A percentile compares a stretch with the other conserved stretches of the same genome.
phyloP scores from a whole-genome alignment of 2,113 vertebrate species.

The Stegostoma tigrinum region DNA sequence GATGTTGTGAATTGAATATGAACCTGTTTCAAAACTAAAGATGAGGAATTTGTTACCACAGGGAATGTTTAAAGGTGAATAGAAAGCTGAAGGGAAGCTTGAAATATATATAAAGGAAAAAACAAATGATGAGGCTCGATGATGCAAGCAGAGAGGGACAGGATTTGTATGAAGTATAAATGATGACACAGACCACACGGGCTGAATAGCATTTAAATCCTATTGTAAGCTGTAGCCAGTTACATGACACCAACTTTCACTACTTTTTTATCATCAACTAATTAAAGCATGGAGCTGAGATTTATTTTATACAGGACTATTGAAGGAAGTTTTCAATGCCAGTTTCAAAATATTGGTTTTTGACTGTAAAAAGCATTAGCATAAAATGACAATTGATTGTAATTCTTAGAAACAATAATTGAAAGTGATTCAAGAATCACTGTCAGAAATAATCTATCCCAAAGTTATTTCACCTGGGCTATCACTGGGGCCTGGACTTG shows the following conservation, averaged over 20 bases:
- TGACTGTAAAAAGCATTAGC: not conserved
- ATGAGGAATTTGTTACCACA: not conserved
- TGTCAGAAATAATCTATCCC: not conserved
- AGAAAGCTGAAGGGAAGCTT: not conserved
- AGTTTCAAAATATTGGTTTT: not conserved
- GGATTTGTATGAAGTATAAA: not conserved
- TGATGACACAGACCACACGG: not conserved
- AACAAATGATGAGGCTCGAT: not conserved
- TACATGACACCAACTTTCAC: not conserved
- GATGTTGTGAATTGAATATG: no score
- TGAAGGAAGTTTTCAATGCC: not conserved
- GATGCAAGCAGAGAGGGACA: not conserved
- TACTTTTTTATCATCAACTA: not conserved
- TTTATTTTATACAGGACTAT: not conserved
- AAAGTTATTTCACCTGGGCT: not conserved
- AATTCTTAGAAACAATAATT: not conserved
- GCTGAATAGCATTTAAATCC: not conserved
- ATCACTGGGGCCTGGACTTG: not conserved
- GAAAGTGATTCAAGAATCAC: not conserved
- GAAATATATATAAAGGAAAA: not conserved
- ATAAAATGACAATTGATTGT: not conserved
- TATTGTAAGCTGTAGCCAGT: not conserved
- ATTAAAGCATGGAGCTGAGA: not conserved
- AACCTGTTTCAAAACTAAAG: no score
- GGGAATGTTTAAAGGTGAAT: not conserved